Percentiles rank a stretch among this genome's conserved stretches.
phyloP scores from a whole-genome alignment of 2,797 vertebrate species.

The Microchirus variegatus region DNA sequence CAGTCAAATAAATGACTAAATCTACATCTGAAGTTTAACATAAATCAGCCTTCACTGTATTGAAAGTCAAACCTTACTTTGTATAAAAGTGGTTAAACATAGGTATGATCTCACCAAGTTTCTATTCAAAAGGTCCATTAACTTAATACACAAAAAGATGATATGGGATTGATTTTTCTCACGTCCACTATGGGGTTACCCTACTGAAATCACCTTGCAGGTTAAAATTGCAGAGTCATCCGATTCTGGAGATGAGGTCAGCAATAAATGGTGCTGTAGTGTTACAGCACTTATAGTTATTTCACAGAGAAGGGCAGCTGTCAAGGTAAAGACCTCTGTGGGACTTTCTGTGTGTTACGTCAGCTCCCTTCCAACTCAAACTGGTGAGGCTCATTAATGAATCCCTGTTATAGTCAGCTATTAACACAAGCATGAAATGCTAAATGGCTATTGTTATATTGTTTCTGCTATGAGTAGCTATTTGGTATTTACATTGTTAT shows the following conservation, averaged over 20 bases:
- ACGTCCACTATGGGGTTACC: constrained; percentile 45
- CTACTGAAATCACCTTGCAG: constrained; percentile 40
- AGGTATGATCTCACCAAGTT: constrained; percentile 30
- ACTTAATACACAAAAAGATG: constrained; percentile 33
- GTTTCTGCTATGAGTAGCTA: background rate
- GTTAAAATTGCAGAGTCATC: constrained; percentile 65
- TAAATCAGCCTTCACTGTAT: background rate
- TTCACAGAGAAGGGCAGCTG: constrained; percentile 43
- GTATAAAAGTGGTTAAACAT: constrained; percentile 13
- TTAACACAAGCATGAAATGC: background rate
- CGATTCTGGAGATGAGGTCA: constrained; percentile 65
- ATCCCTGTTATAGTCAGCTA: background rate
- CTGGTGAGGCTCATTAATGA: constrained; percentile 4
- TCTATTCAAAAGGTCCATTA: constrained; percentile 53
- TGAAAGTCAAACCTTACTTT: background rate
- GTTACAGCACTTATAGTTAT: constrained; percentile 32
- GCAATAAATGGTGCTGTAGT: constrained; percentile 35
- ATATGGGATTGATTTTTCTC: constrained; percentile 51
- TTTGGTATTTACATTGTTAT: no score
- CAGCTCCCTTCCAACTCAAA: constrained; percentile 11
- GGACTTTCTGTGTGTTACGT: constrained; percentile 31
- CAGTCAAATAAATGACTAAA: background rate
- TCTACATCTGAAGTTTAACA: background rate
- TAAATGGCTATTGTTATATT: background rate
- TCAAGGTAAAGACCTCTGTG: constrained; percentile 51